phyloP scores from a whole-genome alignment of 2,797 vertebrate species.

The Macroramphosus scolopax region DNA sequence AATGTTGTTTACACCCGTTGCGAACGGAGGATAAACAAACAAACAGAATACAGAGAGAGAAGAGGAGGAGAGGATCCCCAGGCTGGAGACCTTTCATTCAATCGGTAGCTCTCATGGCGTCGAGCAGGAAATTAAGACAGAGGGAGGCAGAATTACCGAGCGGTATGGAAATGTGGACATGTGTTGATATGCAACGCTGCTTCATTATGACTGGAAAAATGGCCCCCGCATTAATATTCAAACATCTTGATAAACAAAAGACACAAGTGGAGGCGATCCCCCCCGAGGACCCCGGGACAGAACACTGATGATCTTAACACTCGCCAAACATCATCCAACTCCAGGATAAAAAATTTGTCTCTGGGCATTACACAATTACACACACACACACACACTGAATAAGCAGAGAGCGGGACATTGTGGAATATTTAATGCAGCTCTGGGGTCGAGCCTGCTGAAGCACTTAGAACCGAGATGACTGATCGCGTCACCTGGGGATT shows the following conservation, averaged over 20 bases:
- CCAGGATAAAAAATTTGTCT: constrained; percentile 30
- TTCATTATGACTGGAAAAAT: constrained; percentile 67
- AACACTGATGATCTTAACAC: constrained; percentile 59
- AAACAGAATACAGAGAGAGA: constrained; percentile 46
- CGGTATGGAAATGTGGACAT: constrained; percentile 70
- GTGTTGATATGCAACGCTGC: constrained; percentile 60
- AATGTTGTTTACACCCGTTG: constrained; percentile 67
- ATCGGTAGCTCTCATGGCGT: constrained; percentile 55
- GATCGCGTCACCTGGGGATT: constrained; percentile 61
- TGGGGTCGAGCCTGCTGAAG: constrained; percentile 66
- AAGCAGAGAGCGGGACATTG: constrained; percentile 56
- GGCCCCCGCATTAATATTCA: constrained; percentile 68
- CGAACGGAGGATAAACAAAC: constrained; percentile 70
- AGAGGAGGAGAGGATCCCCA: constrained; percentile 38
- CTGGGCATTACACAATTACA: constrained; percentile 34
- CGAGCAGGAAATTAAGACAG: constrained; percentile 69
- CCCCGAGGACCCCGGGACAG: constrained; percentile 48
- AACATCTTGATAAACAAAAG: constrained; percentile 75
- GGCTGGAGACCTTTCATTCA: constrained; percentile 64
- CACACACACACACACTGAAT: constrained; percentile 16
- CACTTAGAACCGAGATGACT: constrained; percentile 61
- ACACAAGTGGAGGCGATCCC: constrained; percentile 58
- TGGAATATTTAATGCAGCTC: constrained; percentile 64
- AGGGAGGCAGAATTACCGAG: constrained; percentile 62
- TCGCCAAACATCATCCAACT: constrained; percentile 48